Evolutionary conservation across 37 sponge, comb jelly and placozoan species (phyloP).

Genomic region (Cladorhizidae sp.): DNA sequence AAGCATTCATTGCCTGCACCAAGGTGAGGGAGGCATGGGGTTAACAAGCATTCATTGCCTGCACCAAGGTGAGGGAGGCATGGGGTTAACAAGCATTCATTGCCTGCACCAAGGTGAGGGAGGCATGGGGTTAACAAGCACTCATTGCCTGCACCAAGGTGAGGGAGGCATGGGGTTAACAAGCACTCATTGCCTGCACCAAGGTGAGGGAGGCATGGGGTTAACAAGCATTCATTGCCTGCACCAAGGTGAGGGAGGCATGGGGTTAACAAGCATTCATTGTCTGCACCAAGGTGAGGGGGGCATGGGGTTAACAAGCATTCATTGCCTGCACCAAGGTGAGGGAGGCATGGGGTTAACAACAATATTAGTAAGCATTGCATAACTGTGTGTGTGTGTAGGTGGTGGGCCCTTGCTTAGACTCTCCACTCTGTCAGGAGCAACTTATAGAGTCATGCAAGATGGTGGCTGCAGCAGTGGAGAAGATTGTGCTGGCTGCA

Average conservation of each 20-base stretch:
- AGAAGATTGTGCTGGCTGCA: slow-evolving; percentile 84
- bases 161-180: background rate
- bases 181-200: too few relatives aligned
- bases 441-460: slow-evolving; percentile 91
- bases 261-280: background rate
- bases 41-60: slow-evolving; percentile 83
- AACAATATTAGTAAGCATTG: too few relatives aligned
- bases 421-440: slow-evolving; percentile 86
- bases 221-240: slow-evolving; percentile 83
- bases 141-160: slow-evolving; percentile 91
- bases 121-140: slow-evolving; percentile 84
- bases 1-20: too few relatives aligned
- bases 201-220: too few relatives aligned
- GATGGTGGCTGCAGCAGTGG: slow-evolving; percentile 77
- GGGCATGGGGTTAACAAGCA: slow-evolving; percentile 84
- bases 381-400: background rate
- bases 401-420: slow-evolving; percentile 78
- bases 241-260: slow-evolving; percentile 65
- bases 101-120: too few relatives aligned
- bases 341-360: background rate
- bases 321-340: slow-evolving; percentile 91
- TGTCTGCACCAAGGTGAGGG: too few relatives aligned
- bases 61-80: slow-evolving; percentile 65
- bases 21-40: too few relatives aligned
- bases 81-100: background rate